Evolutionary conservation across 2,888 invertebrate species (phyloP).

Genomic region (Tinea pellionella): DNA sequence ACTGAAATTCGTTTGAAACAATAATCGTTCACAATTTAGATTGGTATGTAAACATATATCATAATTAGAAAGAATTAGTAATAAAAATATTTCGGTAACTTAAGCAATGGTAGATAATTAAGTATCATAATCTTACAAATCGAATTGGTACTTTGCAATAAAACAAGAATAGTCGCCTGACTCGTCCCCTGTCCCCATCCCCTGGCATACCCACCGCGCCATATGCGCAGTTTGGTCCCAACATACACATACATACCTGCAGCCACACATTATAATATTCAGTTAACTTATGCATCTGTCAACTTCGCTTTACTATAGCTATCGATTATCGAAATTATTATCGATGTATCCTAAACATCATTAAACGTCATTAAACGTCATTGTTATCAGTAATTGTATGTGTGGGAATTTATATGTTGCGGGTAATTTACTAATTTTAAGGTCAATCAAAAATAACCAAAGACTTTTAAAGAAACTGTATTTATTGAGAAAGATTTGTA

Average conservation of each 20-base stretch:
- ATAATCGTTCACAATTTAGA: no score
- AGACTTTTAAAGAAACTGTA: no score
- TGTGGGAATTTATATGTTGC: no score
- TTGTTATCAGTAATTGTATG: no score
- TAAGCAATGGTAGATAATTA: no score
- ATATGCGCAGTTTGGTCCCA: conserved; percentile 12
- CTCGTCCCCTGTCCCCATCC: not conserved
- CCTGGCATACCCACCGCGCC: not conserved
- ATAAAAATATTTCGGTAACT: no score
- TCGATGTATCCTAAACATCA: not conserved
- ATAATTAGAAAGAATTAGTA: no score
- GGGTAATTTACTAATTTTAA: no score
- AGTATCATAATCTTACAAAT: not conserved
- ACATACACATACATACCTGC: conserved; percentile 4
- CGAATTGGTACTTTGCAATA: not conserved
- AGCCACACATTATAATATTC: not conserved
- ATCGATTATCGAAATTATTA: not conserved
- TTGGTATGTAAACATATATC: no score
- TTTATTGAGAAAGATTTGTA: no score
- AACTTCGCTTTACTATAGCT: not conserved
- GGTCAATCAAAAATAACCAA: no score
- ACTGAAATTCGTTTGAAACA: no score
- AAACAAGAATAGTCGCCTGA: not conserved
- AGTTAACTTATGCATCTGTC: conserved; percentile 9
- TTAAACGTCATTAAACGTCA: not conserved